Evolutionary conservation across 2,113 vertebrate genomes (phyloP).

Genomic region (Geothlypis trichas): DNA sequence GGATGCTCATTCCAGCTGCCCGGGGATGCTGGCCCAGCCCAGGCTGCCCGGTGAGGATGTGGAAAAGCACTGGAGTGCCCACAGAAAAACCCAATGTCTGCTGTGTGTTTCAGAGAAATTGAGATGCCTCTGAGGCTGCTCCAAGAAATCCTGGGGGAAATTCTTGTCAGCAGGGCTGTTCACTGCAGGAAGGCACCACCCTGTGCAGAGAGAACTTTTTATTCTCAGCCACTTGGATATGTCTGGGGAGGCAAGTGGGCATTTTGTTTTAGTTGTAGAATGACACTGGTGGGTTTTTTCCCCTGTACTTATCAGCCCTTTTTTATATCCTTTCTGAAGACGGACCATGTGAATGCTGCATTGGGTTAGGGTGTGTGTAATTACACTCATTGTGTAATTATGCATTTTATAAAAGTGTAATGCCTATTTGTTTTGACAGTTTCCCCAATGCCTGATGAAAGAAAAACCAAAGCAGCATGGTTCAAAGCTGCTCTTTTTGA

Average conservation of each 20-base stretch:
- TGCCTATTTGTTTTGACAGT: neutral
- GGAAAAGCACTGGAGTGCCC: neutral
- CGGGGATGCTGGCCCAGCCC: neutral
- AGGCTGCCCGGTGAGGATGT: too few relatives aligned
- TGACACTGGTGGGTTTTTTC: neutral
- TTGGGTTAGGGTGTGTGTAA: neutral
- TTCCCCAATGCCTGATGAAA: neutral
- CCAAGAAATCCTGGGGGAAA: neutral
- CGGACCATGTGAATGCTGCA: neutral
- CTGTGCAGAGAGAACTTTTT: neutral
- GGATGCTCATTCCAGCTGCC: neutral
- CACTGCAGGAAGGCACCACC: neutral
- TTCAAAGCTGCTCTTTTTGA: neutral
- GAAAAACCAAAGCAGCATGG: neutral
- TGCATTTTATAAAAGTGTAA: neutral
- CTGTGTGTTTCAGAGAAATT: neutral
- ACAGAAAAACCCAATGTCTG: accelerated
- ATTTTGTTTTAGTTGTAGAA: neutral
- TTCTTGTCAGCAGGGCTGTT: neutral
- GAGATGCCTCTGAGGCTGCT: neutral
- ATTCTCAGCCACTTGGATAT: neutral
- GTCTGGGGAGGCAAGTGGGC: neutral
- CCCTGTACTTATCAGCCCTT: neutral
- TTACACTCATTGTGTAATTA: neutral
- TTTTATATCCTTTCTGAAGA: neutral